These are phyloP conservation scores for Sebastolobus alascanus DNA, from an alignment of 2,797 vertebrate species.

Conservation along the genomic window DNA sequence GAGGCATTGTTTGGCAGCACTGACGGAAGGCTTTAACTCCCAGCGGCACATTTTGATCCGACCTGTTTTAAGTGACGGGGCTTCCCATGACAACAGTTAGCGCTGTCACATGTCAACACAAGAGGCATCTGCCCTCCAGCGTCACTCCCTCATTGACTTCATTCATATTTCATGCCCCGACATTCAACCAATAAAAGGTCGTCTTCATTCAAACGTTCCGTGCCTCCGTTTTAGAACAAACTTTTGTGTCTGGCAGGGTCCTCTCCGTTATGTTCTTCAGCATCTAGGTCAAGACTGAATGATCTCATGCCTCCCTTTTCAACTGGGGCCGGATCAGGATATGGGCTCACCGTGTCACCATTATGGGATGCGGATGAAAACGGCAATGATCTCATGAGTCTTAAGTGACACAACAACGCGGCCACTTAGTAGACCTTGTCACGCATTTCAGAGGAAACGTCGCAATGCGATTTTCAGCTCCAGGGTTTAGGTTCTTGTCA, in stretches of 20 bases:
- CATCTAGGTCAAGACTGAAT: constrained; percentile 79
- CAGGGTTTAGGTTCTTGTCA: constrained; percentile 12
- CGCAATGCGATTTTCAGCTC: constrained; percentile 25
- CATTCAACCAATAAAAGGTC: constrained; percentile 14
- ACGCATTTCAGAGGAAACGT: constrained; percentile 37
- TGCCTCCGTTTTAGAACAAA: constrained; percentile 20
- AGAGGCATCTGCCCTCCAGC: constrained; percentile 42
- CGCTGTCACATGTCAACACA: constrained; percentile 63
- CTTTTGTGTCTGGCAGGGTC: constrained; percentile 20
- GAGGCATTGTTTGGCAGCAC: constrained; percentile 59
- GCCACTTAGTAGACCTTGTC: constrained; percentile 58
- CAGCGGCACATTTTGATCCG: constrained; percentile 75
- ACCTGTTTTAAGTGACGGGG: constrained; percentile 71
- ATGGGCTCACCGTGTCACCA: constrained; percentile 66
- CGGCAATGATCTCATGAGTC: constrained; percentile 79
- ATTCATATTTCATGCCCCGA: constrained; percentile 44
- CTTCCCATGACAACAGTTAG: constrained; percentile 70
- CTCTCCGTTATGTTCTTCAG: constrained; percentile 56
- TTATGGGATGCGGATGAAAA: constrained; percentile 66
- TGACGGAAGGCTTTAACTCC: constrained; percentile 66
- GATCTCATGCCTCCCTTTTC: constrained; percentile 74
- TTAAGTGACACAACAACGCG: constrained; percentile 75
- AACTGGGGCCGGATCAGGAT: constrained; percentile 61
- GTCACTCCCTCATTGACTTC: constrained; percentile 20
- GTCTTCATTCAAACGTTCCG: constrained; percentile 21